These are phyloP conservation scores for Orchesellides sinensis DNA, from an alignment of 2,888 invertebrate genomes.

Conservation along the genomic window DNA sequence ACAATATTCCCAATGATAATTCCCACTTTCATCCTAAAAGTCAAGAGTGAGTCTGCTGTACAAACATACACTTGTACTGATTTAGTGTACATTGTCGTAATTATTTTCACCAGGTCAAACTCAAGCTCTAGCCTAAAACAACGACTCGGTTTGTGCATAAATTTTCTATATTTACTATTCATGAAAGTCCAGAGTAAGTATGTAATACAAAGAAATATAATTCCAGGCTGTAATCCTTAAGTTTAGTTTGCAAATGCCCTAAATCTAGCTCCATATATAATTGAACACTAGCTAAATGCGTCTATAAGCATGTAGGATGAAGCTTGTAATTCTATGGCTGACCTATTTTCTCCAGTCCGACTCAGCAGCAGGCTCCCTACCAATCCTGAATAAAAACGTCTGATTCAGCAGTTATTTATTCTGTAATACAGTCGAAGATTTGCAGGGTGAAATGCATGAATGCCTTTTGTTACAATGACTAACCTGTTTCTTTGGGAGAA, in stretches of 20 bases:
- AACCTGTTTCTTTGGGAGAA: neutral
- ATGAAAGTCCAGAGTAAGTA: no score
- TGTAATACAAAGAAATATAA: no score
- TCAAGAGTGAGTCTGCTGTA: constrained; percentile 4
- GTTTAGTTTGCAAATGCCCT: no score
- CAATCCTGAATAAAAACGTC: neutral
- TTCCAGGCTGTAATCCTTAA: no score
- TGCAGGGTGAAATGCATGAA: neutral
- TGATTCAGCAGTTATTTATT: neutral
- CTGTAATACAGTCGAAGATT: neutral
- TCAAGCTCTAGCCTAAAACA: no score
- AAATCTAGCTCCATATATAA: neutral
- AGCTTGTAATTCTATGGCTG: neutral
- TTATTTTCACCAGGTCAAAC: constrained; percentile 6
- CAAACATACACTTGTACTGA: neutral
- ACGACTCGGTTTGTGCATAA: no score
- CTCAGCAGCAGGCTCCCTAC: neutral
- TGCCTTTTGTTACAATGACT: constrained; percentile 5
- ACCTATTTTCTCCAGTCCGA: neutral
- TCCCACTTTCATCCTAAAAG: neutral
- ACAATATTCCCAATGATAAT: neutral
- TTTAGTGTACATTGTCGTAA: neutral
- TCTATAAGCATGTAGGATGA: neutral
- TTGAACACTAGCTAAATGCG: no score
- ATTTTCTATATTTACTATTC: constrained; percentile 3